Conservation (phyloP, 2,888 invertebrate species). For the Allophyes oxyacanthae region DNA sequence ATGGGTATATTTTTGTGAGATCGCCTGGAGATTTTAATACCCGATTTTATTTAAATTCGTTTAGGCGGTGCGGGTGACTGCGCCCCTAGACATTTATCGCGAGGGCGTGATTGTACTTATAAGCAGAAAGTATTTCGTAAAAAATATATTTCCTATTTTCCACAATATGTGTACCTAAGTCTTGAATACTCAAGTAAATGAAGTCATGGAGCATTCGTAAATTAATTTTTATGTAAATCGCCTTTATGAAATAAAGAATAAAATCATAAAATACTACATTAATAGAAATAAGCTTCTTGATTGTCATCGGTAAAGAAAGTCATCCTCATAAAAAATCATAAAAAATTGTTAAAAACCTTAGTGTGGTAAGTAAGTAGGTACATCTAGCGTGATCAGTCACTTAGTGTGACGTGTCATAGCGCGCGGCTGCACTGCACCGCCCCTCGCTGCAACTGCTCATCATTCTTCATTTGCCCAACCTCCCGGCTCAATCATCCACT, state of each 20-base stretch:
- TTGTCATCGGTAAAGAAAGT: too few relatives aligned
- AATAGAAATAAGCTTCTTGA: too few relatives aligned
- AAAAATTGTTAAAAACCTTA: background rate
- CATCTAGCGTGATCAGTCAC: constrained; percentile 81
- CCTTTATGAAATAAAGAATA: too few relatives aligned
- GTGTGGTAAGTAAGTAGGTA: constrained; percentile 2
- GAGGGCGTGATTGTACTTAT: constrained; percentile 85
- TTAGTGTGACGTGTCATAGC: constrained; percentile 80
- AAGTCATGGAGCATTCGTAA: too few relatives aligned
- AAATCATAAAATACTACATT: too few relatives aligned
- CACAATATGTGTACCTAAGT: too few relatives aligned
- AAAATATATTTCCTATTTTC: constrained; percentile 44
- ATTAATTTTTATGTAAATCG: too few relatives aligned
- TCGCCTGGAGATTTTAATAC: constrained; percentile 88
- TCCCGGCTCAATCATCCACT: constrained; percentile 71
- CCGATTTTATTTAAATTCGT: constrained; percentile 89
- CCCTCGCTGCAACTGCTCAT: constrained; percentile 77
- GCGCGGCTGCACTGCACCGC: constrained; percentile 59
- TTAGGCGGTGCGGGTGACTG: constrained; percentile 83
- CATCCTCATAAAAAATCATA: too few relatives aligned
- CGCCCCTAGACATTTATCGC: constrained; percentile 85
- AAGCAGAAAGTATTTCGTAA: constrained; percentile 71
- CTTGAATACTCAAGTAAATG: too few relatives aligned
- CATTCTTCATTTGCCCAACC: constrained; percentile 85
- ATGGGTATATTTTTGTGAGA: constrained; percentile 88